These are phyloP conservation scores for Phoxinus dragarum DNA, from an alignment of 2,797 vertebrate genomes.

Conservation along the genomic window DNA sequence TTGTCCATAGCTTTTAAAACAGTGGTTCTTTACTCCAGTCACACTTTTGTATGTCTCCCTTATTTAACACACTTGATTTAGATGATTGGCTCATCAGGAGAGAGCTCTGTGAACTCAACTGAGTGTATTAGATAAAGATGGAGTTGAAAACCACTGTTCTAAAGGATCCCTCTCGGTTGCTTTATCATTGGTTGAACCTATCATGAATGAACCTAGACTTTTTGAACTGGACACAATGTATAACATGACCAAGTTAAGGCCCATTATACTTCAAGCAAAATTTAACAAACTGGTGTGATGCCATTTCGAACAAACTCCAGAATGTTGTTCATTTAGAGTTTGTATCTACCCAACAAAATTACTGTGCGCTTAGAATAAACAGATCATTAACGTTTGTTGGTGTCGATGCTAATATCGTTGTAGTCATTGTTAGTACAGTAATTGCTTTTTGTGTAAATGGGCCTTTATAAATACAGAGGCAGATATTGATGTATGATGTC, in stretches of 20 bases:
- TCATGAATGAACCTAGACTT: background rate
- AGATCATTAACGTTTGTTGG: background rate
- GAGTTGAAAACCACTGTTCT: background rate
- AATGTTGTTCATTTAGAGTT: no score
- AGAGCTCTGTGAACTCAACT: background rate
- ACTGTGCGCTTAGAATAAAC: background rate
- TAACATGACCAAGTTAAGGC: background rate
- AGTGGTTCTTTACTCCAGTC: constrained; percentile 4
- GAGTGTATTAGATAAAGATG: background rate
- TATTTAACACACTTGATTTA: constrained; percentile 16
- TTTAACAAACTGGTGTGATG: background rate
- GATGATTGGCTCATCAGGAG: background rate
- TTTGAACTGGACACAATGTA: background rate
- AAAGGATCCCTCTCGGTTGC: background rate
- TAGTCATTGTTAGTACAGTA: background rate
- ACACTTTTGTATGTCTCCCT: background rate
- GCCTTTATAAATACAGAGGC: background rate
- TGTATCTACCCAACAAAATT: no score
- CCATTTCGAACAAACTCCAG: background rate
- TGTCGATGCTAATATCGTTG: background rate
- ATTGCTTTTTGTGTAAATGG: background rate
- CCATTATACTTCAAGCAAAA: background rate
- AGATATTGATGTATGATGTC: background rate
- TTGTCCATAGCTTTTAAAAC: background rate
- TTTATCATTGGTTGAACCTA: background rate